Conservation (phyloP, 2,113 vertebrate genomes). For the Catagonus wagneri region DNA sequence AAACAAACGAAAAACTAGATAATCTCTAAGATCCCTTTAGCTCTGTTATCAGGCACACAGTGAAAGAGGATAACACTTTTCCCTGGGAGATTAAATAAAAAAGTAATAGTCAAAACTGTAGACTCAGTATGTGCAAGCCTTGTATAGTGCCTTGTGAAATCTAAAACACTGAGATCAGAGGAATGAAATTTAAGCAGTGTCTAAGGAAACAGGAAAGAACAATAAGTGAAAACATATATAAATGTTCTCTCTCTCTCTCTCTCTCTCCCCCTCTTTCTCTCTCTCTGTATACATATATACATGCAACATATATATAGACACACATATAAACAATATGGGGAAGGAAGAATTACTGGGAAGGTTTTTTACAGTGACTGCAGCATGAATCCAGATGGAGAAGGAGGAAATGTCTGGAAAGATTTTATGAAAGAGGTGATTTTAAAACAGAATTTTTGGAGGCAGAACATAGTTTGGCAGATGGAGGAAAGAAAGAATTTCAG, state of each 20-base stretch:
- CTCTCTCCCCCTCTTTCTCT: not conserved
- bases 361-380: not conserved
- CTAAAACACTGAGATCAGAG: not conserved
- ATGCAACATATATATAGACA: not conserved
- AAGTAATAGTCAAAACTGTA: no score
- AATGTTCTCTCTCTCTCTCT: not conserved
- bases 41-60: not conserved
- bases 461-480: not conserved
- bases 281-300: not conserved
- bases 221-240: not conserved
- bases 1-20: not conserved
- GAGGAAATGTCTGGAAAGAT: not conserved
- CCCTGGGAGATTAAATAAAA: not conserved
- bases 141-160: not conserved
- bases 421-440: constrained; percentile 7
- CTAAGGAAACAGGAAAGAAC: not conserved
- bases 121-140: not conserved
- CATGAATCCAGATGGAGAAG: not conserved
- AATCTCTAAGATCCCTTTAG: not conserved
- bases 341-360: not conserved
- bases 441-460: not conserved
- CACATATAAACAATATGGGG: not conserved
- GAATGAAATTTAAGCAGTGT: not conserved
- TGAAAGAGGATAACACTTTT: not conserved
- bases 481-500: not conserved